These are phyloP conservation scores for Anodontia alba DNA, from an alignment of 2,888 invertebrate genomes.

Conservation along the genomic window DNA sequence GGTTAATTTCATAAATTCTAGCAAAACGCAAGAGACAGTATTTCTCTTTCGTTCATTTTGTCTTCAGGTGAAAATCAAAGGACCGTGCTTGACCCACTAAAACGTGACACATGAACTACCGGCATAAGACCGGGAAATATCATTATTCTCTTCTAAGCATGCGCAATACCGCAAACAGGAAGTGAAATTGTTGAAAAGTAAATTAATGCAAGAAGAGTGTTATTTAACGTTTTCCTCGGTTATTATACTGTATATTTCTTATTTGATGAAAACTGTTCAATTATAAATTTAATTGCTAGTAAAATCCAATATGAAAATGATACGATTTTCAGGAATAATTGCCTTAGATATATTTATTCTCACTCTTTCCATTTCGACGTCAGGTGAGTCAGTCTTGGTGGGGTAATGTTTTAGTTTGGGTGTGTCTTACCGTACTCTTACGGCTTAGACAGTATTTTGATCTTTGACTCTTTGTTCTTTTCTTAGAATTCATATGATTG, in stretches of 20 bases:
- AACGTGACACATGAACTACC: too few species aligned
- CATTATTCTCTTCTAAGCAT: too few species aligned
- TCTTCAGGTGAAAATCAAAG: too few species aligned
- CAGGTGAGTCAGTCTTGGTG: slow-evolving; percentile 7
- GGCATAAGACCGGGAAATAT: too few species aligned
- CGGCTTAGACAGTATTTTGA: too few species aligned
- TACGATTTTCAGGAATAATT: not conserved
- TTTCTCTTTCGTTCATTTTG: too few species aligned
- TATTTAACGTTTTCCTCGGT: not conserved
- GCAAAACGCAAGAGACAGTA: too few species aligned
- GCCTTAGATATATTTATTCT: not conserved
- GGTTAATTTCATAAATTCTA: too few species aligned
- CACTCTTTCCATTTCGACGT: not conserved
- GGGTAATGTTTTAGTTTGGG: not conserved
- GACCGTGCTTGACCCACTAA: too few species aligned
- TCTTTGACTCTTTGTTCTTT: too few species aligned
- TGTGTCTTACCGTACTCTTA: too few species aligned
- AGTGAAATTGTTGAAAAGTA: slow-evolving; percentile 13
- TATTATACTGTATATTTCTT: not conserved
- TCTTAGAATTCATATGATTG: too few species aligned
- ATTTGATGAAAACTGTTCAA: not conserved
- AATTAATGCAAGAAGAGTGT: not conserved
- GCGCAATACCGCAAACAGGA: slow-evolving; percentile 22
- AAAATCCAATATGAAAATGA: not conserved
- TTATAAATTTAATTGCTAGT: not conserved